Evolutionary conservation across 2,888 invertebrate genomes (phyloP).

Genomic region (Tenthredo mesomela): DNA sequence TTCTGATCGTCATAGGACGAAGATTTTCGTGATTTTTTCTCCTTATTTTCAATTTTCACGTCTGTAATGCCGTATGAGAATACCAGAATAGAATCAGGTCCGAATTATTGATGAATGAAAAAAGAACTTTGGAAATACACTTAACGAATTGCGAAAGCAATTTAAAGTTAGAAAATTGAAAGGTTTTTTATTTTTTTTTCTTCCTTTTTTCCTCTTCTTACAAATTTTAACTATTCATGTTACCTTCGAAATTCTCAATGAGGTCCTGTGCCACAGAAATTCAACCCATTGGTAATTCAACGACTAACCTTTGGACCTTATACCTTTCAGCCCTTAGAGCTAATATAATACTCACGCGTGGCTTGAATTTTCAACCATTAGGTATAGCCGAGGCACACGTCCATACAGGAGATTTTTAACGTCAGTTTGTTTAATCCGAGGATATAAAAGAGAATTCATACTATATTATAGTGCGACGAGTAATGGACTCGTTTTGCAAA

Average conservation of each 20-base stretch:
- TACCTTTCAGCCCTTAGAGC: background rate
- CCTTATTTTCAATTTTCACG: background rate
- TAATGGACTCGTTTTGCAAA: background rate
- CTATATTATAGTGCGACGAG: background rate
- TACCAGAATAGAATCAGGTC: background rate
- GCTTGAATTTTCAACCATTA: background rate
- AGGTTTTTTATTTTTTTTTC: background rate
- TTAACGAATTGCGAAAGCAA: background rate
- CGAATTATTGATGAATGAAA: background rate
- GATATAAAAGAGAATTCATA: background rate
- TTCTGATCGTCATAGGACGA: background rate
- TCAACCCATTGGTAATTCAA: constrained; percentile 28
- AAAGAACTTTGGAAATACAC: background rate
- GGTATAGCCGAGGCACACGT: background rate
- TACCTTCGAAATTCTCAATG: background rate
- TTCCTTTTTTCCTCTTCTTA: background rate
- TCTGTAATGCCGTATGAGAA: background rate
- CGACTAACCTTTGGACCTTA: background rate
- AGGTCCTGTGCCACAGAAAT: background rate
- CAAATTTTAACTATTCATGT: constrained; percentile 17
- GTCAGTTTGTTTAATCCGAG: background rate
- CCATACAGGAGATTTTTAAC: background rate
- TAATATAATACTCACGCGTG: constrained; percentile 29
- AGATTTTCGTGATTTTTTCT: background rate
- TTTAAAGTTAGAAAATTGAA: constrained; percentile 27